phyloP scores from a whole-genome alignment of 2,797 vertebrate species.

The Lacerta bilineata region DNA sequence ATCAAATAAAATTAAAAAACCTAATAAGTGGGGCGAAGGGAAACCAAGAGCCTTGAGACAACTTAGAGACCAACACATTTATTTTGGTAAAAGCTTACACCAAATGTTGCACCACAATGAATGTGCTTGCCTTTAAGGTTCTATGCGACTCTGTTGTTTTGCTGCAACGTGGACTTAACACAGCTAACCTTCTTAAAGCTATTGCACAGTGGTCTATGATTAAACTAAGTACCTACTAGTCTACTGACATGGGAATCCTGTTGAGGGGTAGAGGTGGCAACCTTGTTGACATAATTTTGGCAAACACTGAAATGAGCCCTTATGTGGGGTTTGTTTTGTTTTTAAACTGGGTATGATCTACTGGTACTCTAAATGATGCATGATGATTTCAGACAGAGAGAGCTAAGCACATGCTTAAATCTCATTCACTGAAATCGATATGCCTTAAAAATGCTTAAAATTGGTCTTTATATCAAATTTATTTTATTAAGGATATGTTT shows the following conservation, averaged over 20 bases:
- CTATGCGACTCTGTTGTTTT: neutral
- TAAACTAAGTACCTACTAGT: neutral
- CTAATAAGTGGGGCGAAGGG: neutral
- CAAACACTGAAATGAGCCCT: constrained; percentile 55
- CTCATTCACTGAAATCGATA: neutral
- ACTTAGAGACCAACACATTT: too few relatives aligned
- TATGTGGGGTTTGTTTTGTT: constrained; percentile 25
- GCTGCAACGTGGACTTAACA: neutral
- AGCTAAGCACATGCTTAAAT: constrained; percentile 7
- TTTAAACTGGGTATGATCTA: neutral
- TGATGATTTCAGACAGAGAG: constrained; percentile 1
- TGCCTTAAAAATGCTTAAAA: constrained; percentile 25
- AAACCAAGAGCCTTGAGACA: too few relatives aligned
- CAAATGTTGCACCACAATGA: neutral
- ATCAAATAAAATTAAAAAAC: neutral
- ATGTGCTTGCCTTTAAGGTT: neutral
- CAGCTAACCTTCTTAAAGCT: neutral
- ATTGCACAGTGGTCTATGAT: neutral
- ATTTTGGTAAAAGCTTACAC: neutral
- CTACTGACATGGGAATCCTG: neutral
- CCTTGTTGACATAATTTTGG: constrained; percentile 26
- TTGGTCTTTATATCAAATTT: constrained; percentile 43
- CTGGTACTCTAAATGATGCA: neutral
- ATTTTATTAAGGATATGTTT: constrained; percentile 36
- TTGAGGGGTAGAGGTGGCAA: neutral